Percentiles rank a stretch among this genome's conserved stretches.
Evolutionary conservation across 2,113 vertebrate genomes (phyloP).

Genomic region (Ameiurus melas): DNA sequence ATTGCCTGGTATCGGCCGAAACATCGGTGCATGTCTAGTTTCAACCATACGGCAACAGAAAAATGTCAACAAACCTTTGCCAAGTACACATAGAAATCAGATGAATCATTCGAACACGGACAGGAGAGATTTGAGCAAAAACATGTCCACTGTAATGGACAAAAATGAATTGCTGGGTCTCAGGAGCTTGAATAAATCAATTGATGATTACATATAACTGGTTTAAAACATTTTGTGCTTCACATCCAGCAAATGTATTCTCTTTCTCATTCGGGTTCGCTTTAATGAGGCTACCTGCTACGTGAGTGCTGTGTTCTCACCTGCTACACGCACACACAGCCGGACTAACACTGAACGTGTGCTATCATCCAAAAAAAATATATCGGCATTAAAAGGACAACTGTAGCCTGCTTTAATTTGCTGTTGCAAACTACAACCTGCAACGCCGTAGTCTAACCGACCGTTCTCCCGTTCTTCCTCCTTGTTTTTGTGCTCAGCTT

Average conservation of each 20-base stretch:
- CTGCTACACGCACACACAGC: too few species aligned
- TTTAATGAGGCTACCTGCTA: too few species aligned
- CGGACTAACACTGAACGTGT: background rate
- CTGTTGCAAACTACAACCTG: background rate
- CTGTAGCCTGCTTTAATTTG: background rate
- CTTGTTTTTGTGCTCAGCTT: constrained; percentile 68
- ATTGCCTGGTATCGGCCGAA: too few species aligned
- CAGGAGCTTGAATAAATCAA: background rate
- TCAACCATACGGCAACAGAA: background rate
- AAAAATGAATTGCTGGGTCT: too few species aligned
- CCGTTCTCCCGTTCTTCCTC: background rate
- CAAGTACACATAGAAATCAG: too few species aligned
- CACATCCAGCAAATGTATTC: background rate
- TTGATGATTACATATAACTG: background rate
- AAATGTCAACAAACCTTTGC: background rate
- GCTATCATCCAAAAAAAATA: too few species aligned
- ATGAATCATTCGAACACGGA: background rate
- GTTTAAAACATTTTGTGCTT: background rate
- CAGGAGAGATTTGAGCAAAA: too few species aligned
- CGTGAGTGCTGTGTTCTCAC: background rate
- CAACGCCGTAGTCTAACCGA: background rate
- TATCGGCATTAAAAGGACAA: background rate
- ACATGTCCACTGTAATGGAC: too few species aligned
- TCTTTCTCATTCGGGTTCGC: background rate
- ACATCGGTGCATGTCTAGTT: background rate